These are phyloP conservation scores for Drosophila formosana DNA, from an alignment of 2,888 invertebrate genomes.

Conservation along the genomic window DNA sequence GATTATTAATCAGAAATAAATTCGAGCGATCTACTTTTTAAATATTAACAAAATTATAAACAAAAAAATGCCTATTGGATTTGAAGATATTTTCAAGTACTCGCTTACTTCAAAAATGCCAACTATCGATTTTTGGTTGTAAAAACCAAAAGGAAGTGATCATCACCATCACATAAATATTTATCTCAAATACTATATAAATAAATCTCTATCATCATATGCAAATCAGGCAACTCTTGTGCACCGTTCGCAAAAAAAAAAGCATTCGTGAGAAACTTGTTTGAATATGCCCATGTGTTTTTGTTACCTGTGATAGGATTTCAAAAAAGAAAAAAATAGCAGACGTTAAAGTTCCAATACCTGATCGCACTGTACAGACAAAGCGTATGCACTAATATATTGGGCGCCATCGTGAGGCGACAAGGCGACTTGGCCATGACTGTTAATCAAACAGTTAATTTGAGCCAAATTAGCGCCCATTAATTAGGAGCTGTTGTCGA, in stretches of 20 bases:
- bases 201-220: neutral
- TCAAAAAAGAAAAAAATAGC: neutral
- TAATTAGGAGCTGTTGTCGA: constrained; percentile 53
- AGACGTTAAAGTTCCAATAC: neutral
- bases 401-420: constrained; percentile 8
- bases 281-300: constrained; percentile 2
- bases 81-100: too few relatives aligned
- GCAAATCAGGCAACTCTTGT: neutral
- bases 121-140: too few relatives aligned
- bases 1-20: too few relatives aligned
- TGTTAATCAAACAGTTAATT: constrained; percentile 54
- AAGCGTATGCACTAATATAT: neutral
- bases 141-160: neutral
- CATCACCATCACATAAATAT: neutral
- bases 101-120: too few relatives aligned
- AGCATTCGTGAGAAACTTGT: constrained; percentile 11
- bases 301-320: neutral
- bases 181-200: neutral
- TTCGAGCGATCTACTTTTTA: too few relatives aligned
- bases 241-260: constrained; percentile 1
- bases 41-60: too few relatives aligned
- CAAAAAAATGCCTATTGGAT: too few relatives aligned
- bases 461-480: constrained; percentile 64
- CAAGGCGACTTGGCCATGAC: constrained; percentile 24
- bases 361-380: neutral